These are phyloP conservation scores for Drosophila meridiana DNA, from an alignment of 2,888 invertebrate species.

Conservation along the genomic window DNA sequence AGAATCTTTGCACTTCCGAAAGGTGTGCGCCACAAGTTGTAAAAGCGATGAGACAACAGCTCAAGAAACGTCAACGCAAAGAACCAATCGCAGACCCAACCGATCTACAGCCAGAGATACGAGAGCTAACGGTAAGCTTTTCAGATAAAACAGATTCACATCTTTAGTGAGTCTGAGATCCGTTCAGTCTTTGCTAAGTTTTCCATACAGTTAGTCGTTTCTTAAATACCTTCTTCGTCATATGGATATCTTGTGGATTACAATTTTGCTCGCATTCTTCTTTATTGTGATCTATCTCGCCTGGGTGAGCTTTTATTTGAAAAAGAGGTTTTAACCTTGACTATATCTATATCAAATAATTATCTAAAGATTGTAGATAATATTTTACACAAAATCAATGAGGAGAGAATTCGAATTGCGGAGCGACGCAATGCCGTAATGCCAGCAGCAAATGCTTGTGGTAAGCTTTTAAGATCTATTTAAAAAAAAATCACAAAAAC, in stretches of 20 bases:
- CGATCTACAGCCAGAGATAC: neutral
- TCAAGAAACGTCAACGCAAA: neutral
- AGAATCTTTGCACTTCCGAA: constrained; percentile 11
- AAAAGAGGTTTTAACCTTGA: rapidly evolving
- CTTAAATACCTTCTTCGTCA: neutral
- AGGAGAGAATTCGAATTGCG: neutral
- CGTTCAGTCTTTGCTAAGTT: constrained; percentile 1
- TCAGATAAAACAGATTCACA: constrained; percentile 7
- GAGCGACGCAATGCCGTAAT: neutral
- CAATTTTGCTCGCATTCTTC: neutral
- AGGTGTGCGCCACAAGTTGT: constrained; percentile 23
- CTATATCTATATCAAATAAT: neutral
- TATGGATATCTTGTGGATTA: neutral
- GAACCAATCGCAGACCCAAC: constrained; percentile 1
- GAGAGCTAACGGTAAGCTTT: constrained; percentile 15
- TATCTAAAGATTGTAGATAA: constrained; percentile 7
- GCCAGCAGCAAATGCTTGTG: neutral
- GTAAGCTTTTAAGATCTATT: constrained; percentile 10
- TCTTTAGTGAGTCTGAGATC: neutral
- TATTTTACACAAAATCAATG: neutral
- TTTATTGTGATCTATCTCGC: constrained; percentile 2
- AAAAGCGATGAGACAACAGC: neutral
- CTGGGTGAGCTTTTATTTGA: constrained; percentile 19
- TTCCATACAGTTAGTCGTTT: constrained; percentile 6
- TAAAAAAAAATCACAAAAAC: too few species aligned